Conservation (phyloP, 2,113 vertebrate species). For the human (Homo sapiens) region DNA sequence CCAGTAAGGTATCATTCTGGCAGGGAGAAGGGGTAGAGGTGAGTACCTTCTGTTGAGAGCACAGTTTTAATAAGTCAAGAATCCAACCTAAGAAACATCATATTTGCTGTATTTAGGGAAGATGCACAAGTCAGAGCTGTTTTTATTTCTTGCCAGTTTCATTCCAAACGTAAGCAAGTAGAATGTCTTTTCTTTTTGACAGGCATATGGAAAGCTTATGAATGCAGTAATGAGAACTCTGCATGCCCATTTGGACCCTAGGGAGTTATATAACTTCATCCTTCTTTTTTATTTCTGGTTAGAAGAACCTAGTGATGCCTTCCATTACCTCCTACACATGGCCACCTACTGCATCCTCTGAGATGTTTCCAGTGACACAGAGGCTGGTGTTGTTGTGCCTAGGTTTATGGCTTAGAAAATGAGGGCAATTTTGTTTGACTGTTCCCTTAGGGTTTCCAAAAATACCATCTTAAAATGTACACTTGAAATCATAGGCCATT, state of each 20-base stretch:
- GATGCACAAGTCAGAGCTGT: neutral
- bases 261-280: neutral
- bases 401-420: slow-evolving; percentile 64
- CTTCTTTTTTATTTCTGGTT: neutral
- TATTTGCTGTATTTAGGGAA: neutral
- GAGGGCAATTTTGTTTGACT: slow-evolving; percentile 58
- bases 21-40: neutral
- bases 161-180: neutral
- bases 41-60: neutral
- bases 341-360: neutral
- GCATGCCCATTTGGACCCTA: neutral
- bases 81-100: neutral
- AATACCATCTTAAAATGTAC: slow-evolving; percentile 42
- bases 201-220: neutral
- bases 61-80: neutral
- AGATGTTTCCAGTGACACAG: neutral
- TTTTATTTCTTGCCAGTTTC: neutral
- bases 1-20: neutral
- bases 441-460: slow-evolving; percentile 52
- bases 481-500: neutral
- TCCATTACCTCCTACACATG: slow-evolving; percentile 11
- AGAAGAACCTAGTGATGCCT: neutral
- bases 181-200: neutral
- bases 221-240: neutral
- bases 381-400: slow-evolving; percentile 33